phyloP scores from a whole-genome alignment of 2,113 vertebrate species.

The Platysternon megacephalum region DNA sequence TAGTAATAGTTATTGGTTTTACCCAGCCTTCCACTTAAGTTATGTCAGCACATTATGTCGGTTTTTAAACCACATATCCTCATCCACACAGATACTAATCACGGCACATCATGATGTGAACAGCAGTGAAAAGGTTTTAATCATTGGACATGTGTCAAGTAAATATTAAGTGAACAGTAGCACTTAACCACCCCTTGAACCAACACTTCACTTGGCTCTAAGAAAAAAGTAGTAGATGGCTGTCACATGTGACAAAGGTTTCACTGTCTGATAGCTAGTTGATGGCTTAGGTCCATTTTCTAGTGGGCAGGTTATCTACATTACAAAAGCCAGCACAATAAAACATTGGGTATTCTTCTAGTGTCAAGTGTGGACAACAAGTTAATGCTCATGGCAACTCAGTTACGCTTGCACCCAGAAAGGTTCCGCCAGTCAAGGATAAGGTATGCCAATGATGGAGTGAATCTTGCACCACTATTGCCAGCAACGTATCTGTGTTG shows the following conservation, averaged over 20 bases:
- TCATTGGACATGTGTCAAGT: slow-evolving; percentile 79
- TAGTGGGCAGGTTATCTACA: not conserved
- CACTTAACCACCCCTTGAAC: not conserved
- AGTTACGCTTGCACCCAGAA: not conserved
- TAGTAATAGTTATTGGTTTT: not conserved
- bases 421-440: not conserved
- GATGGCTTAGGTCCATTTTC: not conserved
- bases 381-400: not conserved
- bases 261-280: not conserved
- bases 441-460: not conserved
- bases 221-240: not conserved
- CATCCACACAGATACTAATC: slow-evolving; percentile 79
- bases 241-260: not conserved
- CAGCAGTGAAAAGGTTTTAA: slow-evolving; percentile 83
- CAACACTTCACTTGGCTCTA: not conserved
- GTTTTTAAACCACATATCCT: slow-evolving; percentile 75
- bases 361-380: not conserved
- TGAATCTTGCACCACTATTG: not conserved
- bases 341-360: not conserved
- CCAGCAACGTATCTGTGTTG: not conserved
- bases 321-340: not conserved
- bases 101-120: slow-evolving; percentile 86
- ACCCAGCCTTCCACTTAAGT: not conserved
- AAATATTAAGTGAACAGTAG: not conserved
- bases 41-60: not conserved